Percentiles rank a stretch among this genome's conserved stretches.
Conservation (phyloP, 2,888 invertebrate genomes). For the Allygus modestus region DNA sequence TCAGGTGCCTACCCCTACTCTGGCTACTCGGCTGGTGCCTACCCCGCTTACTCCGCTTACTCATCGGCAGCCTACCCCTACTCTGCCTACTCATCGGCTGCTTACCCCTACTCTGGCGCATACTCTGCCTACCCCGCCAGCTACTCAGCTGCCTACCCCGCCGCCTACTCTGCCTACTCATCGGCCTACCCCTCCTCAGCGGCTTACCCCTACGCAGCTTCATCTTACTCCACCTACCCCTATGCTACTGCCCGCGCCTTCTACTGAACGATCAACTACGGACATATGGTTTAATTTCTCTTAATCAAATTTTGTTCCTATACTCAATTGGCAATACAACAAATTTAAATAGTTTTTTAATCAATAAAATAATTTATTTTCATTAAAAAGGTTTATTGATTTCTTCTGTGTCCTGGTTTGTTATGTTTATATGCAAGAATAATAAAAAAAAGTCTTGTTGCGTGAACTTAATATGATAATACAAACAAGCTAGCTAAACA, state of each 20-base stretch:
- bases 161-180: constrained; percentile 55
- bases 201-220: constrained; percentile 37
- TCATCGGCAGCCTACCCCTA: constrained; percentile 63
- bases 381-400: background rate
- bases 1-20: constrained; percentile 64
- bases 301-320: background rate
- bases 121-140: constrained; percentile 50
- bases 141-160: constrained; percentile 61
- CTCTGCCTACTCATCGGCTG: constrained; percentile 31
- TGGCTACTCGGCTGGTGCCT: constrained; percentile 16
- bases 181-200: constrained; percentile 49
- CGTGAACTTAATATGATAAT: too few relatives aligned
- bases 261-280: constrained; percentile 10
- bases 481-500: too few relatives aligned
- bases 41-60: constrained; percentile 59
- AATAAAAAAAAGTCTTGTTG: too few relatives aligned
- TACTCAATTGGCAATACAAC: background rate
- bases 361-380: background rate
- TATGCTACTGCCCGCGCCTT: constrained; percentile 49
- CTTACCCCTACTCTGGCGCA: background rate
- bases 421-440: too few relatives aligned
- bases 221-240: constrained; percentile 62
- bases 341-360: background rate
- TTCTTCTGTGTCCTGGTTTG: too few relatives aligned
- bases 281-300: background rate